These are phyloP conservation scores for Spisula subtruncata DNA, from an alignment of 2,888 invertebrate genomes.

Conservation along the genomic window DNA sequence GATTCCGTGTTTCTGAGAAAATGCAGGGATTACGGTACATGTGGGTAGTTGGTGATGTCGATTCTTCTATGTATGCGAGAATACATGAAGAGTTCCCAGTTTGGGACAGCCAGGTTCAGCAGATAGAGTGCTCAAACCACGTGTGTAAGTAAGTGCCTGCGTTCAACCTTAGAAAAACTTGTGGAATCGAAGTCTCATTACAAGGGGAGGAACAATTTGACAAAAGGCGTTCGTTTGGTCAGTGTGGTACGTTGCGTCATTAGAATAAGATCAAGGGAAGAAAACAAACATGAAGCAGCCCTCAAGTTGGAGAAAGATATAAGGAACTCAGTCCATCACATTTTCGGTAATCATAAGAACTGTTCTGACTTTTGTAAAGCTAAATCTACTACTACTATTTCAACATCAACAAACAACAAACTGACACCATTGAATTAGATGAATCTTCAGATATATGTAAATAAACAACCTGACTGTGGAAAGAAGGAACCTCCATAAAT, in stretches of 20 bases:
- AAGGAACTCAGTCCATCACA: conserved; percentile 60
- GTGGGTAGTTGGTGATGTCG: conserved; percentile 55
- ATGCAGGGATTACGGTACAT: conserved; percentile 67
- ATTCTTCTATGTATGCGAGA: conserved; percentile 32
- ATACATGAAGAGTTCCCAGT: conserved; percentile 45
- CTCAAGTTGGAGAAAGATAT: conserved; percentile 61
- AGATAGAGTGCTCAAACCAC: too few species aligned
- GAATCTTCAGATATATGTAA: conserved; percentile 27
- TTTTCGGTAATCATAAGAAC: conserved; percentile 60
- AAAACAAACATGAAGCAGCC: conserved; percentile 16
- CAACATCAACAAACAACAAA: neutral
- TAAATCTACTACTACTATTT: neutral
- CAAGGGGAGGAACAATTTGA: conserved; percentile 41
- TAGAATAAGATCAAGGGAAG: conserved; percentile 51
- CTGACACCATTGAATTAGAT: neutral
- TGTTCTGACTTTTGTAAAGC: conserved; percentile 59
- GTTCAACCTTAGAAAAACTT: conserved; percentile 51
- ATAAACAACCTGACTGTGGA: conserved; percentile 47
- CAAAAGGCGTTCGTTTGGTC: conserved; percentile 36
- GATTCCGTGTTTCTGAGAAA: conserved; percentile 61
- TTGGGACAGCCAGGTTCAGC: too few species aligned
- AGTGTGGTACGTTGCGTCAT: conserved; percentile 45
- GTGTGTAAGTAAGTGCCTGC: conserved; percentile 51
- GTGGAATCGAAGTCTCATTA: conserved; percentile 38
- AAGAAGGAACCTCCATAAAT: conserved; percentile 43